A percentile compares a stretch with the other conserved stretches of the same genome.
phyloP scores from a whole-genome alignment of 2,888 invertebrate species.

The Meta bourneti region DNA sequence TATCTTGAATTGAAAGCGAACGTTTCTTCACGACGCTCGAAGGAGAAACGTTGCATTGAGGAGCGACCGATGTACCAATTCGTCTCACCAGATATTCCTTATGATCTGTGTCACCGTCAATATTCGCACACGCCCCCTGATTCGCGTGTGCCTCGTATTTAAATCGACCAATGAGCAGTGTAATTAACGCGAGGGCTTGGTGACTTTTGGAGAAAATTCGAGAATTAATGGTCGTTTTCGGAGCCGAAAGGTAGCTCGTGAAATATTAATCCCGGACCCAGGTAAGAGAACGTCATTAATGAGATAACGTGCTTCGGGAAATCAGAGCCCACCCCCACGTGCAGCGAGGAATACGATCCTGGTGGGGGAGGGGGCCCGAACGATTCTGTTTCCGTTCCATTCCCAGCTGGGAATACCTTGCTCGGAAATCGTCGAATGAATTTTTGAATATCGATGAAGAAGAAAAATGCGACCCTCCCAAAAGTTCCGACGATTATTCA shows the following conservation, averaged over 20 bases:
- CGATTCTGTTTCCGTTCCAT: slow-evolving; percentile 42
- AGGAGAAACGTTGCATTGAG: too few species aligned
- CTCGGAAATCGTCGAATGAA: not conserved
- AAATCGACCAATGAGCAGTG: slow-evolving; percentile 41
- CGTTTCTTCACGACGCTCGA: too few species aligned
- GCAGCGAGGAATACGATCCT: slow-evolving; percentile 63
- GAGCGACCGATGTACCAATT: too few species aligned
- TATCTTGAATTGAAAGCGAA: too few species aligned
- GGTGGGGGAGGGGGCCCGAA: slow-evolving; percentile 16
- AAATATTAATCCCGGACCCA: slow-evolving; percentile 69
- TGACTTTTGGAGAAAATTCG: slow-evolving; percentile 69
- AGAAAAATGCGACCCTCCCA: not conserved
- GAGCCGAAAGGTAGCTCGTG: slow-evolving; percentile 66
- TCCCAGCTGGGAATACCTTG: slow-evolving; percentile 44
- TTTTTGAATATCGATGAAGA: not conserved
- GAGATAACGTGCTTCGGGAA: slow-evolving; percentile 64
- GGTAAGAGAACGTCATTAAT: slow-evolving; percentile 51
- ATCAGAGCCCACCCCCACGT: slow-evolving; percentile 24
- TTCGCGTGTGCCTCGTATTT: slow-evolving; percentile 65
- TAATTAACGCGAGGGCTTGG: slow-evolving; percentile 74
- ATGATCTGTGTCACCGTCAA: not conserved
- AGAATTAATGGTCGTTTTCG: slow-evolving; percentile 67
- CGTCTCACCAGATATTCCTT: too few species aligned
- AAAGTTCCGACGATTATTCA: not conserved
- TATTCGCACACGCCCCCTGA: not conserved